phyloP scores from a whole-genome alignment of 2,888 invertebrate species.

The Theodoxus fluviatilis region DNA sequence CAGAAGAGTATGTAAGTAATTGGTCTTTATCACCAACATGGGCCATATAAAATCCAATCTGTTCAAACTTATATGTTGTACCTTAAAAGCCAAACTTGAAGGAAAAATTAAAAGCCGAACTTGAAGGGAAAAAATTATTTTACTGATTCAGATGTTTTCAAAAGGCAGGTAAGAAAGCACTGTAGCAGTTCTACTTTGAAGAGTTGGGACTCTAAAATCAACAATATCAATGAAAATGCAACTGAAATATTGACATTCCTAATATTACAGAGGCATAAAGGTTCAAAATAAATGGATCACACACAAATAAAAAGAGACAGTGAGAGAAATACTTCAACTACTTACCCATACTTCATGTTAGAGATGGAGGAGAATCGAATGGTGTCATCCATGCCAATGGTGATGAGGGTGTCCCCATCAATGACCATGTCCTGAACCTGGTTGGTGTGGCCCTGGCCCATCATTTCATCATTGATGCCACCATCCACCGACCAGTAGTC shows the following conservation, averaged over 20 bases:
- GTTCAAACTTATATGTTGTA: too few species aligned
- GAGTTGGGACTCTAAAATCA: too few species aligned
- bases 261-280: neutral
- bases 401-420: conserved; percentile 74
- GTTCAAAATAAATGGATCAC: neutral
- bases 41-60: too few species aligned
- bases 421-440: conserved; percentile 91
- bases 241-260: neutral
- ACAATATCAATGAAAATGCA: too few species aligned
- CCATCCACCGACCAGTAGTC: conserved; percentile 64
- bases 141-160: too few species aligned
- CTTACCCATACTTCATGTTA: conserved; percentile 71
- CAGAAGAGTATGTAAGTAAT: neutral
- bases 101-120: neutral
- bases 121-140: neutral
- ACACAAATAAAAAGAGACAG: neutral
- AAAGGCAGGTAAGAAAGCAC: too few species aligned
- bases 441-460: conserved; percentile 84
- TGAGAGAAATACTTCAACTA: neutral
- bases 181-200: too few species aligned
- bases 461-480: conserved; percentile 75
- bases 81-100: neutral
- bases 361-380: conserved; percentile 70
- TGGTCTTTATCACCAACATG: neutral
- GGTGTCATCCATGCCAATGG: conserved; percentile 93